phyloP scores from a whole-genome alignment of 2,888 invertebrate genomes.

The Diabrotica balteata region DNA sequence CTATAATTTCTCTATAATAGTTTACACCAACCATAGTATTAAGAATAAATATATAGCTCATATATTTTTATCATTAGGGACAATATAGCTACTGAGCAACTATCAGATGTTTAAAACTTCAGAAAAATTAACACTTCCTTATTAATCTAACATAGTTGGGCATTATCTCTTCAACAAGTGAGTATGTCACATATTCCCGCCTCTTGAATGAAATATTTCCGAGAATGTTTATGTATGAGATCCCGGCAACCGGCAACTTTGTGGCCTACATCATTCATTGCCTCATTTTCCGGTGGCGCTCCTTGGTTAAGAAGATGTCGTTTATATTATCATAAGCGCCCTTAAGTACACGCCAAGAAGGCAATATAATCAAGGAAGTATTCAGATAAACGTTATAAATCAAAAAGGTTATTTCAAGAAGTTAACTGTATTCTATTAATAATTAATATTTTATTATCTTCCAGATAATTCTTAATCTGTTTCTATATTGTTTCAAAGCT shows the following conservation, averaged over 20 bases:
- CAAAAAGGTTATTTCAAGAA: no score
- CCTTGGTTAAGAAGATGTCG: conserved; percentile 23
- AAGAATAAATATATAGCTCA: no score
- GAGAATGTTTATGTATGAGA: conserved; percentile 27
- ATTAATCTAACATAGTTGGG: conserved; percentile 13
- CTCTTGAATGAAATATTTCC: conserved; percentile 17
- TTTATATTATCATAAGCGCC: conserved; percentile 12
- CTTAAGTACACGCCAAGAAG: no score
- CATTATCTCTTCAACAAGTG: conserved; percentile 8
- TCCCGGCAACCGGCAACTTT: conserved; percentile 24
- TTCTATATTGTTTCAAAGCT: no score
- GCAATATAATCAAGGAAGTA: no score
- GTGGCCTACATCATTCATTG: conserved; percentile 37
- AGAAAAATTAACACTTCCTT: conserved; percentile 14
- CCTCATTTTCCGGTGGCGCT: conserved; percentile 36
- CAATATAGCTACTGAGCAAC: neutral
- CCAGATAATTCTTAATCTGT: no score
- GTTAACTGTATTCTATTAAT: no score
- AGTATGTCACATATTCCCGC: conserved; percentile 15
- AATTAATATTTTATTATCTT: no score
- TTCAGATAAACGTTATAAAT: no score
- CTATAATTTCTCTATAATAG: no score
- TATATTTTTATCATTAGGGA: no score
- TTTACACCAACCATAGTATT: no score
- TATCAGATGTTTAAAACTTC: conserved; percentile 7